These are phyloP conservation scores for Alca torda DNA, from an alignment of 2,797 vertebrate species.

Conservation along the genomic window DNA sequence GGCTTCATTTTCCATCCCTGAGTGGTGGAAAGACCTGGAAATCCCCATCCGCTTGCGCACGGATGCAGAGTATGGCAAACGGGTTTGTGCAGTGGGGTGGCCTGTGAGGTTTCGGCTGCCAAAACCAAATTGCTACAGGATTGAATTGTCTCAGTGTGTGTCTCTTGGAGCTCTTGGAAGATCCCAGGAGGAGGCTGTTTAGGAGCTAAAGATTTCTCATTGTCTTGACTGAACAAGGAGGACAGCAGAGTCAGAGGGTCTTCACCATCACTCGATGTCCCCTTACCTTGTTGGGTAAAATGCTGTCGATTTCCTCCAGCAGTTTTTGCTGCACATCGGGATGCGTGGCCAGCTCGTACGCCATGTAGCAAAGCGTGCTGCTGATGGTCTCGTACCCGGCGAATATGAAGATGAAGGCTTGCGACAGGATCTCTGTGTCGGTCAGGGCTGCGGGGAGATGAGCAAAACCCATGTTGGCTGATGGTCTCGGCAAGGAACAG, in stretches of 20 bases:
- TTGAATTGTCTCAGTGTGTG: background rate
- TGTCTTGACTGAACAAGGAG: background rate
- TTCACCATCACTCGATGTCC: rapidly evolving
- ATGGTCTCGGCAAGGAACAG: background rate
- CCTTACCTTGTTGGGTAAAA: slow-evolving; percentile 64
- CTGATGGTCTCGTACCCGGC: slow-evolving; percentile 66
- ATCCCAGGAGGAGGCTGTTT: background rate
- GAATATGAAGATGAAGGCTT: slow-evolving; percentile 65
- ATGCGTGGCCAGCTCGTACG: slow-evolving; percentile 14
- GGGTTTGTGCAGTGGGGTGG: background rate
- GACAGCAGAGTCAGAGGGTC: background rate
- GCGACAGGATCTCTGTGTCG: background rate
- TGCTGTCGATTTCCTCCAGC: slow-evolving; percentile 36
- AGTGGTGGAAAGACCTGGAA: background rate
- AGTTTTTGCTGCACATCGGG: slow-evolving; percentile 60
- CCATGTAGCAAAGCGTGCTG: background rate
- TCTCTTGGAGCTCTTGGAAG: background rate
- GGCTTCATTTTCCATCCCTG: background rate
- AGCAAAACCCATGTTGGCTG: background rate
- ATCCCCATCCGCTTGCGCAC: background rate
- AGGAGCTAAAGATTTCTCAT: background rate
- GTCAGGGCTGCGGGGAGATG: slow-evolving; percentile 41
- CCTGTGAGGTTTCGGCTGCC: background rate
- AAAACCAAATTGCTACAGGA: background rate
- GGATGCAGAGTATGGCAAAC: background rate